Evolutionary conservation across 37 sponge, comb jelly and placozoan species (phyloP), one percentile per base, ranked within the genome.

Genomic region (Crambe crambe): DNA sequence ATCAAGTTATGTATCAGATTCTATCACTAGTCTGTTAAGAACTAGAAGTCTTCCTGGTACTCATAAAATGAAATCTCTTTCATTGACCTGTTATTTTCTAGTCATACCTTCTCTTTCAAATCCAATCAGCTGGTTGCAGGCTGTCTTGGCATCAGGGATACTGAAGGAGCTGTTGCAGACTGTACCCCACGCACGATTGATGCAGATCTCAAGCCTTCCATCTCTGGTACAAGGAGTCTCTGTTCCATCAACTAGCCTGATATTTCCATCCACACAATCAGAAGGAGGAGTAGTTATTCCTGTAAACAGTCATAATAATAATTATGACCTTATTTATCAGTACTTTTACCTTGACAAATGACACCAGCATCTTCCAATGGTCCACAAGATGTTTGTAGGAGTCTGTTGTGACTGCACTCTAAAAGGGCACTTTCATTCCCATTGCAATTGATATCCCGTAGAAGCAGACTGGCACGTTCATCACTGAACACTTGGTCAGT

Each of bases 101-200:
- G 23, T 40, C 70, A 25, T 42, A 70, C 70, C 70, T 15, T 4
- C 42, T n/a, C 70, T 21, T 42, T 39, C 41, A 42, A 70, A 56
- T 54, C 68, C 69, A 43, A 23, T 60, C 27, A 80, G 72, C 6
- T 70, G 80, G 21, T 58, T 12, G 30, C 80, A 80, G 17, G 63
- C 71, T 8, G 69, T 69, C 36, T 38, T 36, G 32, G 61, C 61
- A 71, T 80, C 80, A 26, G 17, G 35, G 17, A 15, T 34, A 25
- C 57, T 8, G 30, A 68, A 80, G 22, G 32, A 21, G 34, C 36
- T 69, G 42, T 40, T 37, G 37, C 80, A 80, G 39, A 80, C 29
- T 4, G 80, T 70, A 20, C 80, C 80, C 60, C 69, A 80, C 4
- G 80, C 69, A 69, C 70, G 68, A 60, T 80, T 80, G 41, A 80